These are phyloP conservation scores for Triplophysa yarkandensis DNA, from an alignment of 2,797 vertebrate genomes.

Conservation along the genomic window DNA sequence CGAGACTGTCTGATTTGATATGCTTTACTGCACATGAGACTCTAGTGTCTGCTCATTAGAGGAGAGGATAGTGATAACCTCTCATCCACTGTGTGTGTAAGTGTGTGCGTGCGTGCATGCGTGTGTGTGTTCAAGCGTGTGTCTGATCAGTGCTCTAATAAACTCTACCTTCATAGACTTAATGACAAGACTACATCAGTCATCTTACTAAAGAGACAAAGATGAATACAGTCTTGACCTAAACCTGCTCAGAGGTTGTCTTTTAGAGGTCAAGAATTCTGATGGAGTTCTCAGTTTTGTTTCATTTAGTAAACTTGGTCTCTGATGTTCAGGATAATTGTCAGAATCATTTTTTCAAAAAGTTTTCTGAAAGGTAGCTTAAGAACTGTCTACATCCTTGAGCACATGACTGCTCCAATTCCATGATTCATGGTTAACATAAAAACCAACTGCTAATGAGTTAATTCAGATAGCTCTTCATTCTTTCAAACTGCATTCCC, in stretches of 20 bases:
- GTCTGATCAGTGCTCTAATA: slow-evolving; percentile 31
- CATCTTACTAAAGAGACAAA: not conserved
- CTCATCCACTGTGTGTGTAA: slow-evolving; percentile 38
- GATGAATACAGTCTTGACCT: no score
- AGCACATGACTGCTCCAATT: not conserved
- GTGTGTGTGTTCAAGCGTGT: slow-evolving; percentile 8
- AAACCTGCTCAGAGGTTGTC: no score
- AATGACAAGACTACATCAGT: slow-evolving; percentile 21
- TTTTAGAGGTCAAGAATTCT: no score
- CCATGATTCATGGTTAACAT: slow-evolving; percentile 2
- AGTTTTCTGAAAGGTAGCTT: not conserved
- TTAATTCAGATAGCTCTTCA: not conserved
- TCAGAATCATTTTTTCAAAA: not conserved
- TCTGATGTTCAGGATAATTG: no score
- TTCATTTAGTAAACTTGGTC: no score
- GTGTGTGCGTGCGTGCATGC: slow-evolving; percentile 16
- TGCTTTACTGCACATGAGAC: slow-evolving; percentile 54
- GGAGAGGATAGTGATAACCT: slow-evolving; percentile 53
- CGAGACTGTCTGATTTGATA: slow-evolving; percentile 51
- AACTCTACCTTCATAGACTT: slow-evolving; percentile 18
- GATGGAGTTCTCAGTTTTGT: no score
- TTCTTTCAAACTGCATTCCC: slow-evolving; percentile 32
- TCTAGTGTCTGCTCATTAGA: slow-evolving; percentile 44
- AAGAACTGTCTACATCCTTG: not conserved
- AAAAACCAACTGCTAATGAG: slow-evolving; percentile 5